Base-by-base conservation (phyloP, 2,888 invertebrate genomes). In the Mylabris sibirica region DNA sequence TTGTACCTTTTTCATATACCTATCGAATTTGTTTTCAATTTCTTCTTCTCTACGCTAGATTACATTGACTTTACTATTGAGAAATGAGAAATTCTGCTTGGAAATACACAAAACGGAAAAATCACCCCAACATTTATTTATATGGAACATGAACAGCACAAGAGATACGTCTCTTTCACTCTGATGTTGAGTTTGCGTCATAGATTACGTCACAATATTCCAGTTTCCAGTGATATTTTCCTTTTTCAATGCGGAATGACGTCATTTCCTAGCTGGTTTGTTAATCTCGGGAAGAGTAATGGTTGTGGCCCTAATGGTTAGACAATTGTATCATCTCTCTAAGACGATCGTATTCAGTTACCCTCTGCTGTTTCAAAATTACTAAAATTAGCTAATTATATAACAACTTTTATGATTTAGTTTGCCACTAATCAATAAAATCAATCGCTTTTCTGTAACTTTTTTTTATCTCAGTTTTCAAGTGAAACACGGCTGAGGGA, bases 251-350 rank as follows among this genome's bases (percentile, higher is more conserved):
- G 12, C 12, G 12, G 57, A 24, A 57, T 57, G 57, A 57, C 57
- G 57, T 57, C 57, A 57, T 57, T 57, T 57, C 12, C 57, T 57
- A 3, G 24, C 24, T 57, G 22, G 57, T 57, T 57, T 57, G 24
- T 12, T 14, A 24, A 57, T 12, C 12, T 57, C 9, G 3, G 6
- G 20, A 9, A 8, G 20, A 9, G 57, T 57, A 24, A 49, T 49
- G 49, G 49, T 57, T 12, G 24, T 57, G 24, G 20, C 22, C 12
- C 14, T 22, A 24, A 57, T 53, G 22, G 22, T 53, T 53, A 22
- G 53, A 6, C 11, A 11, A 53, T 22, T 12, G 12, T 9, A 22
- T 17, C 11, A 8, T 53, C 11, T 12, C 22, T 53, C 5, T n/a
- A n/a, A n/a, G n/a, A n/a, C n/a, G n/a, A n/a, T n/a, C n/a, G n/a